These are phyloP conservation scores for Arrhamphus sclerolepis DNA, from an alignment of 2,797 vertebrate genomes.

Conservation along the genomic window DNA sequence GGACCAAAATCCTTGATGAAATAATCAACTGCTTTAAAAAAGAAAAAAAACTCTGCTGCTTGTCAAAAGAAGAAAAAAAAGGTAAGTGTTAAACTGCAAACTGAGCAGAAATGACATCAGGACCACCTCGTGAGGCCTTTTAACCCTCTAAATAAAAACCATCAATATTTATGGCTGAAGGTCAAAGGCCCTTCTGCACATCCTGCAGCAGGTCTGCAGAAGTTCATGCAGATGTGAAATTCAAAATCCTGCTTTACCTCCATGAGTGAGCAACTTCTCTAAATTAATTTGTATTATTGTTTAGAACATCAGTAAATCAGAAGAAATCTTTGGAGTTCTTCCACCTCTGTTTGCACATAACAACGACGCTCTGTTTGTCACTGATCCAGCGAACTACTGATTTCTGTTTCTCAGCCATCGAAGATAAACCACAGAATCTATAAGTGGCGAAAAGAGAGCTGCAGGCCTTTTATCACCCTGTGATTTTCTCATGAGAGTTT, in stretches of 20 bases:
- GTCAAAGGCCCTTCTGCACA: not conserved
- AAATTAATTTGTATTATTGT: no score
- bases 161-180: slow-evolving; percentile 47
- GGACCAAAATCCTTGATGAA: no score
- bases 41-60: not conserved
- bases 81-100: not conserved
- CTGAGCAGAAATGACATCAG: no score
- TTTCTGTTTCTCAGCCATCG: slow-evolving; percentile 15
- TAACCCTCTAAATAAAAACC: slow-evolving; percentile 6
- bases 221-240: not conserved
- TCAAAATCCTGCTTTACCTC: not conserved
- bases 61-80: not conserved
- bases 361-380: no score
- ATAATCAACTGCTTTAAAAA: no score
- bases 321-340: not conserved
- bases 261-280: no score
- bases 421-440: slow-evolving; percentile 20
- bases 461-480: slow-evolving; percentile 33
- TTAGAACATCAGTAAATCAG: not conserved
- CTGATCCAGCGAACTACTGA: not conserved
- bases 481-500: slow-evolving; percentile 2
- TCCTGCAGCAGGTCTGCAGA: not conserved
- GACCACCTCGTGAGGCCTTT: not conserved
- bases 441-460: slow-evolving; percentile 11
- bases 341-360: not conserved